Base-by-base conservation (phyloP, 2,797 vertebrate genomes). In the Discoglossus pictus region DNA sequence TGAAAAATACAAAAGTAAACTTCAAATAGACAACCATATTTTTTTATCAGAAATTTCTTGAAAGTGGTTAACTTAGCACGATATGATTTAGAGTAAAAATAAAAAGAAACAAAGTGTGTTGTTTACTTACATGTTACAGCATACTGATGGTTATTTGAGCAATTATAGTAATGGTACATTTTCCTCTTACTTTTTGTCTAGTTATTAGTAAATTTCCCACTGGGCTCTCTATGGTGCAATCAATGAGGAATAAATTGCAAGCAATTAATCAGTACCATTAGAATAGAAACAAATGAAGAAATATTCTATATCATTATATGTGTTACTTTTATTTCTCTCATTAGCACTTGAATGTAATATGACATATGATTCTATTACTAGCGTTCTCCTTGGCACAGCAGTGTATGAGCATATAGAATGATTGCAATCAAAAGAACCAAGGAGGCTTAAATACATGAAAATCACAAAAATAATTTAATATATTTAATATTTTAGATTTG, bases 381-480 rank as follows among this genome's bases (percentile, higher is more conserved):
- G 46, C 42, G 38, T 63, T 63, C 35, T 70, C 31, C 60, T 56
- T 59, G 48, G 51, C 50, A 48, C 51, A 55, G 43, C 46, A 17
- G 51, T 61, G 35, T 43, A 21, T 25, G 38, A 60, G 15, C 10
- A 36, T 56, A 48, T 52, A 39, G 13, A 63, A 53, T 62, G 67
- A 70, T 70, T 70, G 67, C 67, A 70, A 70, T 63, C 59, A 70
- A 63, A 42, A 44, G 12, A 46, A 47, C 24, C 15, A 15, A 61
- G 17, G 20, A 27, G 12, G 20, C 35, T 38, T 39, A 54, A 53
- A 27, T 46, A 54, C 50, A 52, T 61, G 36, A 68, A 69, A 69
- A 43, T 53, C 24, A 44, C 8, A 31, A n/a, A n/a, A n/a, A n/a
- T n/a, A n/a, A n/a, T n/a, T n/a, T n/a, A n/a, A n/a, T n/a, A n/a